Base-by-base conservation (phyloP, 2,888 invertebrate genomes). In the Zaprionus obscuricornis region DNA sequence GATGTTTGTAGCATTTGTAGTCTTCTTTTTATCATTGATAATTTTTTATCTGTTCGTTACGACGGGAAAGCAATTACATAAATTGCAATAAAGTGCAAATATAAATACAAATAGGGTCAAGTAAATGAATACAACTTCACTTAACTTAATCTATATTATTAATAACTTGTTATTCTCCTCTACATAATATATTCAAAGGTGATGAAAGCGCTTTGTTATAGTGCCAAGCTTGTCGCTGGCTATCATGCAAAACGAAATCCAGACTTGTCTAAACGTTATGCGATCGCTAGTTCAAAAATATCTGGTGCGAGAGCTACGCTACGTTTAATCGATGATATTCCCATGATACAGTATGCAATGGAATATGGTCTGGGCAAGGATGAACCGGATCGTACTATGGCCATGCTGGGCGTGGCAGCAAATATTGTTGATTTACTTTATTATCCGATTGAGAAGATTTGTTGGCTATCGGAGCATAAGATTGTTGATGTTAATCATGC, bases 381-480 rank as follows among this genome's bases (percentile, higher is more conserved):
- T 86, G 88, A 88, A 42, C 79, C 92, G 20, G 94, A 94, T 82
- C 90, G 89, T 77, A 85, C 92, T 26, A 92, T 93, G 91, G 93
- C 95, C 51, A 87, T 92, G 3, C 88, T 96, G 1, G 95, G 95
- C 6, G 92, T 97, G 0, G 84, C 94, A 0, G 94, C 94, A 50
- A 96, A 96, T 89, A 87, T 93, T 29, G 93, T 95, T 2, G 96
- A 96, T 88, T 93, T 95, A 84, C 87, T 94, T 2, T 97, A 94
- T 90, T 93, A 95, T 83, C 96, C 97, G 0, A 92, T 96, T 42
- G 97, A 97, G 88, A 96, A 97, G 89, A 92, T 96, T 1, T 95
- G 95, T 52, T 97, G 97, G 97, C 91, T 96, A 20, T 93, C 94
- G 0, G 95, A 95, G 77, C 92, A 94, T 43, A 94, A 94, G 62